These are phyloP conservation scores for Heptranchias perlo DNA, from an alignment of 2,113 vertebrate species.

Conservation along the genomic window DNA sequence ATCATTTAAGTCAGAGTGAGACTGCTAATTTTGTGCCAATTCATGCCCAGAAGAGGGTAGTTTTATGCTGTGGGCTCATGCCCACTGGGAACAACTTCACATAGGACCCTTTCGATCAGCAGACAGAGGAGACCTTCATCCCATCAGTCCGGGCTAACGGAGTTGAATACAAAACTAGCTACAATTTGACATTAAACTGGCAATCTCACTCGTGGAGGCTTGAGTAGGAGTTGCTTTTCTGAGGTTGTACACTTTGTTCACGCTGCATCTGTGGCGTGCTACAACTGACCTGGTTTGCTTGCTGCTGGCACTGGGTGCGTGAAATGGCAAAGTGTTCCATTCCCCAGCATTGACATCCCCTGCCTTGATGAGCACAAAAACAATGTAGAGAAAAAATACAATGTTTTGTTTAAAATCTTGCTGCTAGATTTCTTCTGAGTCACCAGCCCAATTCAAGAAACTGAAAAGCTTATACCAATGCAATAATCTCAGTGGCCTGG, in stretches of 20 bases:
- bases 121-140: neutral
- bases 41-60: too few species aligned
- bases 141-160: neutral
- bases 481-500: neutral
- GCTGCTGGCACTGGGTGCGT: neutral
- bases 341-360: neutral
- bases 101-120: neutral
- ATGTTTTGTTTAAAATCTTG: neutral
- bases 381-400: neutral
- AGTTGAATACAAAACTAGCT: neutral
- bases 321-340: constrained; percentile 3
- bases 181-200: neutral
- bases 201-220: neutral
- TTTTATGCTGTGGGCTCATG: neutral
- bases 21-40: neutral
- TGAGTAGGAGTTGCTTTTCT: neutral
- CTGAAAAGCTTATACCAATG: neutral
- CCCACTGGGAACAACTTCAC: neutral
- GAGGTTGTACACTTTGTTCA: neutral
- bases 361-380: neutral
- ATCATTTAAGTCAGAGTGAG: neutral
- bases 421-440: neutral
- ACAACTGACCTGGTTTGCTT: neutral
- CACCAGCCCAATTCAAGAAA: neutral
- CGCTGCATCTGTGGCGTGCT: neutral